phyloP scores from a whole-genome alignment of 2,797 vertebrate genomes.

The Mormyrus proboscirostris region DNA sequence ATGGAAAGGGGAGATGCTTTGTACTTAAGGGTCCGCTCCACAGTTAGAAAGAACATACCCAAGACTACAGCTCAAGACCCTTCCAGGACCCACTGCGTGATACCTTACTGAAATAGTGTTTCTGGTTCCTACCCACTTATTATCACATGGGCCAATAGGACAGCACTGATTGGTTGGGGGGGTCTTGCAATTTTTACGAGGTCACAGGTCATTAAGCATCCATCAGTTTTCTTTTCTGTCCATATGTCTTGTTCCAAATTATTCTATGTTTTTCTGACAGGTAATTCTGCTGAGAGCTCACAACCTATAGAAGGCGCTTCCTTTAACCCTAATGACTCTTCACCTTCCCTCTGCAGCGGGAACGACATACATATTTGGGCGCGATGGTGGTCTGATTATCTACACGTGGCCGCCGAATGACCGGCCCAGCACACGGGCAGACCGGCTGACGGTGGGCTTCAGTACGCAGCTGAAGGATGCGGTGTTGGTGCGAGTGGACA shows the following conservation, averaged over 20 bases:
- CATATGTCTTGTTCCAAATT: background rate
- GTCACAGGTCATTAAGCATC: background rate
- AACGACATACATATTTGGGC: conserved; percentile 95
- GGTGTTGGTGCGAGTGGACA: conserved; percentile 91
- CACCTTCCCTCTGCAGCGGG: conserved; percentile 66
- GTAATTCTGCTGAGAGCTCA: background rate
- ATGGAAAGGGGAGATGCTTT: background rate
- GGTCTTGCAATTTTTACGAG: background rate
- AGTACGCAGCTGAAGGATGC: conserved; percentile 94
- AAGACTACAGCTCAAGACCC: background rate
- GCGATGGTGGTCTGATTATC: conserved; percentile 92
- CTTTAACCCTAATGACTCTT: background rate
- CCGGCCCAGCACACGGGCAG: conserved; percentile 90
- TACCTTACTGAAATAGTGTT: background rate
- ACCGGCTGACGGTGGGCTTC: conserved; percentile 94
- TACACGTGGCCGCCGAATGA: conserved; percentile 98
- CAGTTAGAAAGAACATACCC: background rate
- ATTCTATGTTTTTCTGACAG: background rate
- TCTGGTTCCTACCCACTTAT: background rate
- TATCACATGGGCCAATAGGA: background rate
- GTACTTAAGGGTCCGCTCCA: background rate
- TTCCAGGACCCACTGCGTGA: background rate
- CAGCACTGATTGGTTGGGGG: background rate
- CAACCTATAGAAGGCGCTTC: background rate
- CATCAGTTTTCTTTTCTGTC: background rate